Base-by-base conservation (phyloP, 2,113 vertebrate species). In the Laterallus jamaicensis region DNA sequence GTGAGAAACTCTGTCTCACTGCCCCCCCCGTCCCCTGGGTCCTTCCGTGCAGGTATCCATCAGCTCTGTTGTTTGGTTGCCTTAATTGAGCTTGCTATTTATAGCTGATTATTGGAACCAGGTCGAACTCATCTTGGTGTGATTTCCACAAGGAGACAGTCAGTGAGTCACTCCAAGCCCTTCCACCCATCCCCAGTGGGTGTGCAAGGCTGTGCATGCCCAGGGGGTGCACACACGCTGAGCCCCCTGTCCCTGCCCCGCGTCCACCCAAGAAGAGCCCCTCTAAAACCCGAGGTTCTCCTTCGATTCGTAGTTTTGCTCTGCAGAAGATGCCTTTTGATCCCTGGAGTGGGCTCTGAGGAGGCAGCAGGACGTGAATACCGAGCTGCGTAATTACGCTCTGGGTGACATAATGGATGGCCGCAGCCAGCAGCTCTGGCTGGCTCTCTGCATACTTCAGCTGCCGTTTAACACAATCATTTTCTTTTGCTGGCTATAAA, bases 21-120 rank as follows among this genome's bases (percentile, higher is more conserved):
- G 4, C 70, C 17, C 8, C 24, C 75, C 40, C 3, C 1, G 1
- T 56, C 44, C 71, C 60, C 9, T 6, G 5, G 90, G 35, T 35
- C 28, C 62, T 12, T 28, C n/a, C 0, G 3, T 7, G 59, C 94
- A 91, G 87, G 94, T 91, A 91, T 81, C 95, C 89, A 50, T 95
- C 93, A 50, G 40, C 25, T 10, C 52, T 68, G 90, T 86, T 82
- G 82, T 95, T 81, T 81, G 90, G 59, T 58, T 37, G 69, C 47
- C 50, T 95, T 96, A 92, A 96, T 74, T 90, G 82, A 89, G 87
- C 50, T 92, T 68, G 92, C 96, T 93, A 64, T 95, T 96, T 93
- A 86, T 89, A 96, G 86, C 89, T 75, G 81, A 50, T 81, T 75
- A 96, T 96, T 86, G 73, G 78, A 97, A 91, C 88, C 88, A 94